Conservation (phyloP, 1,140 invertebrate species). For the Sycophaga agraensis region DNA sequence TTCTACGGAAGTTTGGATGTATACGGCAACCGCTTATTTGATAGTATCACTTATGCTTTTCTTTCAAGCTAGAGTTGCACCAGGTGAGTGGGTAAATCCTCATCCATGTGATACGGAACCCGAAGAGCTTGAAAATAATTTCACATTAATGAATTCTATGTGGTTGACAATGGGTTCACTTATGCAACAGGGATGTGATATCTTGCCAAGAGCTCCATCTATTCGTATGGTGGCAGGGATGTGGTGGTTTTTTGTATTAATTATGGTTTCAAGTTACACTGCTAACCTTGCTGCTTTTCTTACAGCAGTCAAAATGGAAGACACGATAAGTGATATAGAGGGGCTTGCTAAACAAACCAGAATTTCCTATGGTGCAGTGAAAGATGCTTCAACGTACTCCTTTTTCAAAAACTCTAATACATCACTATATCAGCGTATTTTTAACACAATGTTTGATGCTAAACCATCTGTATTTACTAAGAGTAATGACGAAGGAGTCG, state of each 20-base stretch:
- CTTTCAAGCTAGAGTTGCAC: constrained; percentile 78
- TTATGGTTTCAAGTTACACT: constrained; percentile 94
- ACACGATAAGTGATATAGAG: constrained; percentile 84
- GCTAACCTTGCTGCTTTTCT: constrained; percentile 94
- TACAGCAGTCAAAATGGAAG: constrained; percentile 81
- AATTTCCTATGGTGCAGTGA: constrained; percentile 82
- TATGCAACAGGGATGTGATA: constrained; percentile 75
- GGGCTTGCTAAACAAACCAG: constrained; percentile 87
- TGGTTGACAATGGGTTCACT: constrained; percentile 81
- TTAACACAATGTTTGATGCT: constrained; percentile 79
- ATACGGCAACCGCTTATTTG: constrained; percentile 85
- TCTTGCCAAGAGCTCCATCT: constrained; percentile 65
- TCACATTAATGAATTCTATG: constrained; percentile 78
- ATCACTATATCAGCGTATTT: constrained; percentile 75
- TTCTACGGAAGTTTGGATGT: constrained; percentile 90
- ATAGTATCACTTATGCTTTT: constrained; percentile 84
- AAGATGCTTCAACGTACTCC: constrained; percentile 69
- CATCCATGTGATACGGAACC: constrained; percentile 82
- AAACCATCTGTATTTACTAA: constrained; percentile 80
- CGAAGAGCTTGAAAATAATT: constrained; percentile 79
- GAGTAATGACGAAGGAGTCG: constrained; percentile 80
- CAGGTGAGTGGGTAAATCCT: constrained; percentile 85
- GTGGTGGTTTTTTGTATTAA: constrained; percentile 98
- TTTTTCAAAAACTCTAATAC: constrained; percentile 64
- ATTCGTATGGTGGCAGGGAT: constrained; percentile 79